Percentiles rank a stretch among this genome's conserved stretches.
phyloP scores from a whole-genome alignment of 2,888 invertebrate genomes.

The Drosophila rubida region DNA sequence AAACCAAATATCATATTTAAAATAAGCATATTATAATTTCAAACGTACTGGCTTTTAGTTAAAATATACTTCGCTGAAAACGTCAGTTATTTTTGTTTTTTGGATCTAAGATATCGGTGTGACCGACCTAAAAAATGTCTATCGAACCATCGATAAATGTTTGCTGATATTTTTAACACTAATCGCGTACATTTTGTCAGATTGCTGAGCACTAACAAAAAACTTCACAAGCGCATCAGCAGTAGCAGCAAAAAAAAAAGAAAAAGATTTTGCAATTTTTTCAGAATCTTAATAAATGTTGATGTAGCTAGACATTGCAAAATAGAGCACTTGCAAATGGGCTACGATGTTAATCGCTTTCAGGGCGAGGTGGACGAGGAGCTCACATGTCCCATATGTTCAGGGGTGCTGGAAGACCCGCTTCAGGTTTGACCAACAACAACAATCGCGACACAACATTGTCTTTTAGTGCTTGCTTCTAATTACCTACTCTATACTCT shows the following conservation, averaged over 20 bases:
- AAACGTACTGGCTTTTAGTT: background rate
- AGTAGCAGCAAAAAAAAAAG: slow-evolving; percentile 22
- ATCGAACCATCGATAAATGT: slow-evolving; percentile 30
- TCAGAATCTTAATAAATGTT: slow-evolving; percentile 37
- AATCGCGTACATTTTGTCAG: background rate
- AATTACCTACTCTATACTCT: slow-evolving; percentile 85
- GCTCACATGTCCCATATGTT: slow-evolving; percentile 97
- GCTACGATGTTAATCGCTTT: slow-evolving; percentile 97
- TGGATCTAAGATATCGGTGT: background rate
- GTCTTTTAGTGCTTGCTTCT: slow-evolving; percentile 1
- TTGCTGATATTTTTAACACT: slow-evolving; percentile 19
- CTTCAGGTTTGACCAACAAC: slow-evolving; percentile 87
- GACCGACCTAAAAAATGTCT: background rate
- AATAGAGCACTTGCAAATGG: slow-evolving; percentile 88
- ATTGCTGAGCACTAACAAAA: slow-evolving; percentile 46
- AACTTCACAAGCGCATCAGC: slow-evolving; percentile 53
- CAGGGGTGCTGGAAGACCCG: slow-evolving; percentile 97
- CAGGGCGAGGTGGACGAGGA: slow-evolving; percentile 98
- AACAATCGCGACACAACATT: slow-evolving; percentile 18
- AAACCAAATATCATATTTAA: background rate
- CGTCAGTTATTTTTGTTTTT: background rate
- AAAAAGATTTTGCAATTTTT: slow-evolving; percentile 61
- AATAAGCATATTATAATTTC: background rate
- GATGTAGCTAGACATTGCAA: slow-evolving; percentile 37
- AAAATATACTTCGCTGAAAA: background rate